Evolutionary conservation across 2,888 invertebrate genomes (phyloP).

Genomic region (Bursaphelenchus okinawaensis): DNA sequence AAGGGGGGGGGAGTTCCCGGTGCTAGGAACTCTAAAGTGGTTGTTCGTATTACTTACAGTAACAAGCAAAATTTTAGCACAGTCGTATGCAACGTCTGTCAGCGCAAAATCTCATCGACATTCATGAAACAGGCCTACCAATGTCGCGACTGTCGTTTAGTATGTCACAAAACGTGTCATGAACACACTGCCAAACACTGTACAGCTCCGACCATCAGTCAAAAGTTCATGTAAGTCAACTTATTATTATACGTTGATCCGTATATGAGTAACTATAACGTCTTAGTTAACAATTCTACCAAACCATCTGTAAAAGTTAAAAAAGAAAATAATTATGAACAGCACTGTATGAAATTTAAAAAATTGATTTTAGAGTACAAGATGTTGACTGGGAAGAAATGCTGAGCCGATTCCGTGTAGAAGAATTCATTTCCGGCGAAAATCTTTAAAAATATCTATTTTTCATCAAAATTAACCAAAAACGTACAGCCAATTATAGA

Average conservation of each 20-base stretch:
- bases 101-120: constrained; percentile 44
- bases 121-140: constrained; percentile 58
- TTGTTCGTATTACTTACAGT: constrained; percentile 2
- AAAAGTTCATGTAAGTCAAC: constrained; percentile 16
- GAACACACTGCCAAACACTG: constrained; percentile 49
- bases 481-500: too few relatives aligned
- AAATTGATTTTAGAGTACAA: constrained; percentile 36
- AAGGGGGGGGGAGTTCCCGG: too few relatives aligned
- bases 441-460: too few relatives aligned
- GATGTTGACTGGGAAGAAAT: constrained; percentile 55
- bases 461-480: too few relatives aligned
- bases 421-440: constrained; percentile 51
- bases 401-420: constrained; percentile 45
- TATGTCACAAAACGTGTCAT: constrained; percentile 57
- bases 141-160: constrained; percentile 56
- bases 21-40: neutral
- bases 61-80: constrained; percentile 41
- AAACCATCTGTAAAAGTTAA: too few relatives aligned
- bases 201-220: constrained; percentile 17
- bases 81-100: constrained; percentile 54
- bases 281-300: too few relatives aligned
- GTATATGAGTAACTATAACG: too few relatives aligned
- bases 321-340: too few relatives aligned
- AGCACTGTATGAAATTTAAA: too few relatives aligned
- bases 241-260: too few relatives aligned